Conservation (phyloP, 2,113 vertebrate species). For the Silurus asotus region DNA sequence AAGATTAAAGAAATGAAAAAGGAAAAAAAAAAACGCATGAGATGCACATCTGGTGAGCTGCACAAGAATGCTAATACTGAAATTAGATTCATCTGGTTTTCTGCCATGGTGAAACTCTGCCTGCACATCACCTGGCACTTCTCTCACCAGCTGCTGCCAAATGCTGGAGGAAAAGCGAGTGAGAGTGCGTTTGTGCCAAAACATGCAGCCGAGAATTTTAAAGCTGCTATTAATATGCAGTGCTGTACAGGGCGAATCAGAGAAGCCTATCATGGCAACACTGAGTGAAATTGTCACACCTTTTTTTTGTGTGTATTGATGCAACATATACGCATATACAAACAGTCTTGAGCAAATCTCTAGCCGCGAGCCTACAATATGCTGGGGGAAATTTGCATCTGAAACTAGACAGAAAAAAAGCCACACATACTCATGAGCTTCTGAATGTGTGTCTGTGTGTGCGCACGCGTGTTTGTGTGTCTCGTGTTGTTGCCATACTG, state of each 20-base stretch:
- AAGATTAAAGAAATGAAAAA: not conserved
- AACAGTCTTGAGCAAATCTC: not conserved
- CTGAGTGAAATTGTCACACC: not conserved
- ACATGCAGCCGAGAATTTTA: not conserved
- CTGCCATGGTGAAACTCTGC: slow-evolving; percentile 7
- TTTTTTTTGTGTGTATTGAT: not conserved
- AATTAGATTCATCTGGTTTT: slow-evolving; percentile 17
- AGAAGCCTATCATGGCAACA: slow-evolving; percentile 13
- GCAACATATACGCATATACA: not conserved
- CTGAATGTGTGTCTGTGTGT: slow-evolving; percentile 8
- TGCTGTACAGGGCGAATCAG: slow-evolving; percentile 19
- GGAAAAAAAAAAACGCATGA: slow-evolving; percentile 41
- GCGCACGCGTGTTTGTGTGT: slow-evolving; percentile 4
- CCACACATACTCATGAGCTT: slow-evolving; percentile 10
- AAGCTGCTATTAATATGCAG: slow-evolving; percentile 37
- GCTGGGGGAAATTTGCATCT: not conserved
- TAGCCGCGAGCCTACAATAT: not conserved
- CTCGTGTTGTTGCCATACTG: slow-evolving; percentile 26
- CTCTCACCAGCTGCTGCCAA: slow-evolving; percentile 35
- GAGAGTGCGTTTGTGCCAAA: slow-evolving; percentile 1
- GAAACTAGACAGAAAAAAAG: slow-evolving; percentile 1
- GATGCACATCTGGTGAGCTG: slow-evolving; percentile 29
- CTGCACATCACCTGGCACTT: slow-evolving; percentile 27
- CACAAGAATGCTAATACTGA: slow-evolving; percentile 11
- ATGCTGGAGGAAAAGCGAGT: not conserved